Conservation (phyloP, 2,113 vertebrate species). For the Passer domesticus region DNA sequence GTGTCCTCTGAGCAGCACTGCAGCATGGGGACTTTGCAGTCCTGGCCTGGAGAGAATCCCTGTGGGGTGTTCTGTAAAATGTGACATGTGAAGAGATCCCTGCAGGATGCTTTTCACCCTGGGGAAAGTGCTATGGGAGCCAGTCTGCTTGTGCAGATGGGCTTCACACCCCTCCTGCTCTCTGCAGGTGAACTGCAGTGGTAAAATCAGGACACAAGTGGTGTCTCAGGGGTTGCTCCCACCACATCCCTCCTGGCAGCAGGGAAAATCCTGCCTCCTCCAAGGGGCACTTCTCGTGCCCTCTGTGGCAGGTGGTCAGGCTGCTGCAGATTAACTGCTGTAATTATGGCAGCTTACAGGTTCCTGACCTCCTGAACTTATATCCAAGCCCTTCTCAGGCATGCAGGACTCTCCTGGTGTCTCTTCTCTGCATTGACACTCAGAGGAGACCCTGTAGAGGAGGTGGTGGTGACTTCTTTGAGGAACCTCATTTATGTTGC, state of each 20-base stretch:
- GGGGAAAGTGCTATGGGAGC: background rate
- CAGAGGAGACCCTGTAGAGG: accelerated
- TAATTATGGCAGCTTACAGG: background rate
- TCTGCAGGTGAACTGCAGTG: background rate
- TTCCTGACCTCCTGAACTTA: background rate
- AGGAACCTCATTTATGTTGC: background rate
- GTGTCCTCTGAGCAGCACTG: background rate
- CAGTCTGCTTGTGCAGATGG: background rate
- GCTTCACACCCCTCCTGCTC: background rate
- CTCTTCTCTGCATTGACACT: background rate
- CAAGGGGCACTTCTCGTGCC: background rate
- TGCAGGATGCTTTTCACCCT: background rate
- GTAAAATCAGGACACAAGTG: background rate
- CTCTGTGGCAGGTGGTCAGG: background rate
- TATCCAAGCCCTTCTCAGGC: background rate
- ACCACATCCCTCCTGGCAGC: background rate
- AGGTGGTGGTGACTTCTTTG: background rate
- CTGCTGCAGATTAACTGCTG: slow-evolving; percentile 8
- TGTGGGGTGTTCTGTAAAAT: background rate
- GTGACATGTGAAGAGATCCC: background rate
- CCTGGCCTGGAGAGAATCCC: background rate
- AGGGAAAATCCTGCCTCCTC: background rate
- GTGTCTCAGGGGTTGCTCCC: background rate
- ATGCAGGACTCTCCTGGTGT: background rate
- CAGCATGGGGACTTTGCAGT: background rate